Conservation (phyloP, 1,140 invertebrate genomes). For the Brachionus angularis region DNA sequence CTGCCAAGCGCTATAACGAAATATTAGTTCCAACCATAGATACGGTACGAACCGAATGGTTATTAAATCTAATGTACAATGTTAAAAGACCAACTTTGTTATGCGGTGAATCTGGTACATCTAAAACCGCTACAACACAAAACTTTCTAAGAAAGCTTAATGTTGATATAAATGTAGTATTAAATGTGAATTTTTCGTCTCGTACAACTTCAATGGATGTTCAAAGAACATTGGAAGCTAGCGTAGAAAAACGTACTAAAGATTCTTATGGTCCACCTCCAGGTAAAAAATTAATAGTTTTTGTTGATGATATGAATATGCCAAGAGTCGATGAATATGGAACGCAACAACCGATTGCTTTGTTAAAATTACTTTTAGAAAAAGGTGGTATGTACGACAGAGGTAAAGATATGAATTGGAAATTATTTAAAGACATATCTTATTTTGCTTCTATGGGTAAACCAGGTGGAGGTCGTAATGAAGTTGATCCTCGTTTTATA, state of each 20-base stretch:
- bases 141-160: constrained; percentile 72
- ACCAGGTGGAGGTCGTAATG: constrained; percentile 78
- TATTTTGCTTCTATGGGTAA: constrained; percentile 62
- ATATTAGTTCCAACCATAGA: constrained; percentile 84
- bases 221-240: constrained; percentile 76
- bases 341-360: constrained; percentile 83
- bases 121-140: constrained; percentile 79
- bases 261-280: constrained; percentile 78
- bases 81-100: constrained; percentile 73
- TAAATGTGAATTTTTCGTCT: constrained; percentile 83
- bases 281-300: constrained; percentile 78
- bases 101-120: constrained; percentile 81
- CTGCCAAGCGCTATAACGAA: constrained; percentile 68
- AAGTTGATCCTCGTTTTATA: constrained; percentile 80
- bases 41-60: constrained; percentile 72
- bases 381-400: constrained; percentile 78
- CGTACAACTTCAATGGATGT: constrained; percentile 81
- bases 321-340: constrained; percentile 78
- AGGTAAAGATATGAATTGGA: constrained; percentile 83
- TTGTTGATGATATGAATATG: constrained; percentile 92
- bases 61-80: constrained; percentile 72
- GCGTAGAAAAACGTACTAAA: constrained; percentile 80
- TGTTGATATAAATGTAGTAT: constrained; percentile 66
- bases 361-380: constrained; percentile 79
- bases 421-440: constrained; percentile 73